Base-by-base conservation (phyloP, 2,797 vertebrate species). In the Antrozous pallidus region DNA sequence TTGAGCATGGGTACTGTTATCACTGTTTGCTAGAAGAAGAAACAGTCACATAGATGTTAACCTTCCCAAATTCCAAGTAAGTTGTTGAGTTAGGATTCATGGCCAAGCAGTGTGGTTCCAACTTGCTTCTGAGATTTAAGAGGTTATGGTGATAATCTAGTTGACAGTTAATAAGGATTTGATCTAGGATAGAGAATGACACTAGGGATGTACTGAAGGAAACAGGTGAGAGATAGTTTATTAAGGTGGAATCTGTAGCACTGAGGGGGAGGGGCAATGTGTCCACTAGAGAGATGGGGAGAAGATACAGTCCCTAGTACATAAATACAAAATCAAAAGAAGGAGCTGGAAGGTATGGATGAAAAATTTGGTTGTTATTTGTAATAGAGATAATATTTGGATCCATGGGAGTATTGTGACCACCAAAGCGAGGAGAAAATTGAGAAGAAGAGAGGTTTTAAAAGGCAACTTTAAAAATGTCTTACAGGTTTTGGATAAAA, bases 51-150 rank as follows among this genome's bases (percentile, higher is more conserved):
- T 65, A 77, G 38, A 70, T n/a, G 47, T 86, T 56, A 80, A 40
- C n/a, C 33, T 85, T 63, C 45, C 38, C n/a, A 65, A 38, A 40
- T 36, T 56, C 8, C 26, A 78, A n/a, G n/a, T 40, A 51, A 58
- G 16, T 82, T 91, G 36, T 26, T 79, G 71, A 78, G 61, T 90
- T 63, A 88, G 73, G n/a, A 73, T 92, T 92, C 47, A 38, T 83
- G 45, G 26, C n/a, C 24, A 45, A 92, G 47, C 38, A 89, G 4
- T 89, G n/a, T 49, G 54, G 54, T n/a, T 84, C 63, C 31, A 54
- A 45, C 45, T 13, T 78, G 20, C 54, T 16, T 92, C 38, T 42
- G 73, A 80, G 67, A 47, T 73, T 5, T 31, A 33, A 47, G 70
- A 54, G 47, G 17, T 80, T 63, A 38, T 36, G 13, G 13, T 74